Conservation (phyloP, 2,113 vertebrate genomes). For the Epinephelus fuscoguttatus region DNA sequence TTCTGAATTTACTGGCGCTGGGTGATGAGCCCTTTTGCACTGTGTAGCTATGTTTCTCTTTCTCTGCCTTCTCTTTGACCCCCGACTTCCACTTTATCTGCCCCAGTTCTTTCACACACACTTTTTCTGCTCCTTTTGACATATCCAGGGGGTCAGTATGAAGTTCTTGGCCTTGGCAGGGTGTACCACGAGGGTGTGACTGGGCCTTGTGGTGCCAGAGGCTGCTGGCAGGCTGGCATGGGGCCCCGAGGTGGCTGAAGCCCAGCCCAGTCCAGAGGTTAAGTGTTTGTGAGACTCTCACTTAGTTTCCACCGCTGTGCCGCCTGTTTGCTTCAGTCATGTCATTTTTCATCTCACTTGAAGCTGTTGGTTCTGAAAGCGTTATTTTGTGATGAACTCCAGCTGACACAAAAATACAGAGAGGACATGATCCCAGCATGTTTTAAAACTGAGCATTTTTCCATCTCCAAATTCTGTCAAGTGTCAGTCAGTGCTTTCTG, state of each 20-base stretch:
- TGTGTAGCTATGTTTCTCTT: background rate
- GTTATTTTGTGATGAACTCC: conserved; percentile 25
- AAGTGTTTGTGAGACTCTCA: conserved; percentile 36
- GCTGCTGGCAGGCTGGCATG: conserved; percentile 39
- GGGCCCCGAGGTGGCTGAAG: conserved; percentile 28
- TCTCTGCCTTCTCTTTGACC: conserved; percentile 25
- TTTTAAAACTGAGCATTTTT: background rate
- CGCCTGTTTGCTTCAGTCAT: conserved; percentile 19
- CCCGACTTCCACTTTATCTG: background rate
- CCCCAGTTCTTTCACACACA: conserved; percentile 23
- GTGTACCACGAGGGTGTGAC: conserved; percentile 49
- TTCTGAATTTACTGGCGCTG: conserved; percentile 40
- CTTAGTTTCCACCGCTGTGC: conserved; percentile 35
- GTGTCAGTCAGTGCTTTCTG: background rate
- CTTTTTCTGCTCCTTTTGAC: conserved; percentile 16
- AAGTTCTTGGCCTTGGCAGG: conserved; percentile 36
- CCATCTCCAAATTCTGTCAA: background rate
- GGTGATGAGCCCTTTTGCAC: conserved; percentile 6
- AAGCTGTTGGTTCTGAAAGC: conserved; percentile 4
- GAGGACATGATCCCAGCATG: background rate
- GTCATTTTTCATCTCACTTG: conserved; percentile 25
- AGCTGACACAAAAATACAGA: conserved; percentile 12
- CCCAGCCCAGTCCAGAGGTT: conserved; percentile 22
- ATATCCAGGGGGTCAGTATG: conserved; percentile 18
- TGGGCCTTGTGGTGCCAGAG: conserved; percentile 61